Conservation (phyloP, 37 sponge, comb jelly and placozoan genomes). For the Geodia barretti region DNA sequence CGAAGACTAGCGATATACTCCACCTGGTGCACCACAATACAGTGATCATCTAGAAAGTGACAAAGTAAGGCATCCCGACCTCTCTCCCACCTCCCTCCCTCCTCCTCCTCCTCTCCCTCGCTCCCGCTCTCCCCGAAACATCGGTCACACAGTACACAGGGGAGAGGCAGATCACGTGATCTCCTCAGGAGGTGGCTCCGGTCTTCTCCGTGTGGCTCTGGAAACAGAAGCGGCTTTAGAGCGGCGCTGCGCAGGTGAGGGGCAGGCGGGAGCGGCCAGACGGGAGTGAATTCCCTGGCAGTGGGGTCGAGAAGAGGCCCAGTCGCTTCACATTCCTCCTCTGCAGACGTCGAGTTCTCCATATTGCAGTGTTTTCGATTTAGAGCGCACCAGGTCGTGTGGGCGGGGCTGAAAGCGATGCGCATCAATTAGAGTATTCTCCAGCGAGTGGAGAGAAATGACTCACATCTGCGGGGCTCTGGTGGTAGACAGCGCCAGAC, state of each 20-base stretch:
- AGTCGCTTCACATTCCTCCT: background rate
- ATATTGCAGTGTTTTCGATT: background rate
- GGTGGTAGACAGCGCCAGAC: constrained; percentile 39
- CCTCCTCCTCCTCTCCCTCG: background rate
- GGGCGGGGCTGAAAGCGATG: background rate
- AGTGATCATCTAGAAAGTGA: constrained; percentile 56
- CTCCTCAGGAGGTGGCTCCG: constrained; percentile 30
- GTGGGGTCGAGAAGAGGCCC: background rate
- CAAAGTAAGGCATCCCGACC: constrained; percentile 38
- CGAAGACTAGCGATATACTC: constrained; percentile 39
- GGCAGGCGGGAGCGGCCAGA: background rate
- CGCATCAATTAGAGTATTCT: background rate
- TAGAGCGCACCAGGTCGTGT: no score
- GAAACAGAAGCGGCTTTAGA: constrained; percentile 58
- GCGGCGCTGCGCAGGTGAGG: background rate
- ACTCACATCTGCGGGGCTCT: constrained; percentile 31
- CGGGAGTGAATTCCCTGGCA: background rate
- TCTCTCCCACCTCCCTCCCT: background rate
- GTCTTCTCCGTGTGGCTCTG: constrained; percentile 26
- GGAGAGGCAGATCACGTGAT: constrained; percentile 38
- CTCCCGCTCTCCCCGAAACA: constrained; percentile 2
- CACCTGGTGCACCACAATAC: constrained; percentile 57
- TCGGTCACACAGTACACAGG: constrained; percentile 47
- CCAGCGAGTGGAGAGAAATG: no score
- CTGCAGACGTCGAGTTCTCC: background rate